Percentiles rank a stretch among this genome's conserved stretches.
These are phyloP conservation scores for Xylophagus ater DNA, from an alignment of 2,888 invertebrate genomes.

Conservation along the genomic window DNA sequence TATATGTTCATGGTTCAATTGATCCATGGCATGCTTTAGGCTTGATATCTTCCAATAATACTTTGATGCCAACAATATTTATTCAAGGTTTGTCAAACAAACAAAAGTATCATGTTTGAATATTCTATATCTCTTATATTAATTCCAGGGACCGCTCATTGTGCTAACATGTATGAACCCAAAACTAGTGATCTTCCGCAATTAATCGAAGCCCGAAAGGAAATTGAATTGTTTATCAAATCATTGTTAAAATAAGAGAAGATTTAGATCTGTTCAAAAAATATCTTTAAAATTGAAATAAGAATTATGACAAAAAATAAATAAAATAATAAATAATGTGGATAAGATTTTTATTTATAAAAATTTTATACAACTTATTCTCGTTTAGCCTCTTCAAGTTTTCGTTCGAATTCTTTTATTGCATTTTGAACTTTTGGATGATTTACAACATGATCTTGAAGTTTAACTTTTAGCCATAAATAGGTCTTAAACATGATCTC, in stretches of 20 bases:
- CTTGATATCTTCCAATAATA: conserved; percentile 46
- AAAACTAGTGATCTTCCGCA: conserved; percentile 53
- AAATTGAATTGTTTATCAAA: conserved; percentile 22
- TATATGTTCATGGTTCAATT: conserved; percentile 79
- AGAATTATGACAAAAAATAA: background rate
- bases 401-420: conserved; percentile 4
- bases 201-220: conserved; percentile 54
- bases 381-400: conserved; percentile 6
- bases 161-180: conserved; percentile 85
- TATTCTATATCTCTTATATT: background rate
- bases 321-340: background rate
- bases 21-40: conserved; percentile 85
- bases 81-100: conserved; percentile 49
- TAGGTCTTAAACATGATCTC: background rate
- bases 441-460: conserved; percentile 7
- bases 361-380: conserved; percentile 1
- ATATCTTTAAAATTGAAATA: background rate
- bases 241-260: conserved; percentile 5
- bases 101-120: background rate
- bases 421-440: conserved; percentile 6
- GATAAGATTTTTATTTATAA: background rate
- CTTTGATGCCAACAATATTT: conserved; percentile 54
- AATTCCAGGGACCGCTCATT: conserved; percentile 77
- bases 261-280: background rate
- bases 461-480: background rate